phyloP scores from a whole-genome alignment of 2,888 invertebrate genomes.

The Lumbricus terrestris region DNA sequence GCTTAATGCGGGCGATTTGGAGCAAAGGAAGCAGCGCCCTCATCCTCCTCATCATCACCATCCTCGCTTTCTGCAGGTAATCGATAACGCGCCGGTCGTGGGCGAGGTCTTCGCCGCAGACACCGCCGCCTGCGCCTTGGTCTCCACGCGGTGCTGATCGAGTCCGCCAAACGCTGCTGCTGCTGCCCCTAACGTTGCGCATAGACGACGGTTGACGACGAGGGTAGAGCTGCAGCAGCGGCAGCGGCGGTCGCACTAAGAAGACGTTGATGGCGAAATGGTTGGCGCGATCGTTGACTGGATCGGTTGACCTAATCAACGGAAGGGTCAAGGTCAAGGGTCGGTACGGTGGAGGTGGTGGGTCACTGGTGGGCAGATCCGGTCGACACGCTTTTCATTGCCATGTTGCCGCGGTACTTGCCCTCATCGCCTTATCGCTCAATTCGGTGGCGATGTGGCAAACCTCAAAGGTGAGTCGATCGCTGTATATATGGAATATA shows the following conservation, averaged over 20 bases:
- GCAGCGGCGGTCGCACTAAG: too few species aligned
- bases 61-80: background rate
- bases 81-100: background rate
- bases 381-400: background rate
- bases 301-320: background rate
- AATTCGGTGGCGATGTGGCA: background rate
- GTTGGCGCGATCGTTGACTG: background rate
- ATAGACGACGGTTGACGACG: background rate
- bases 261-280: background rate
- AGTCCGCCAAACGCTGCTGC: background rate
- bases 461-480: slow-evolving; percentile 3
- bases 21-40: background rate
- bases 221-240: too few species aligned
- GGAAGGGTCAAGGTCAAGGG: background rate
- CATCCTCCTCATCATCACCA: too few species aligned
- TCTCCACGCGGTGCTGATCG: background rate
- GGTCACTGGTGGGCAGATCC: background rate
- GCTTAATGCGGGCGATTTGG: background rate
- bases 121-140: background rate
- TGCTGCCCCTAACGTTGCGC: background rate
- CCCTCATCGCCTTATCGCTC: slow-evolving; percentile 3
- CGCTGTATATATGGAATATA: background rate
- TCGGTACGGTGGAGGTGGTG: background rate
- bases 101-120: too few species aligned
- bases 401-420: background rate